Percentiles rank a stretch among this genome's conserved stretches.
Evolutionary conservation across 2,888 invertebrate species (phyloP).

Genomic region (Chrysopilus asiliformis): DNA sequence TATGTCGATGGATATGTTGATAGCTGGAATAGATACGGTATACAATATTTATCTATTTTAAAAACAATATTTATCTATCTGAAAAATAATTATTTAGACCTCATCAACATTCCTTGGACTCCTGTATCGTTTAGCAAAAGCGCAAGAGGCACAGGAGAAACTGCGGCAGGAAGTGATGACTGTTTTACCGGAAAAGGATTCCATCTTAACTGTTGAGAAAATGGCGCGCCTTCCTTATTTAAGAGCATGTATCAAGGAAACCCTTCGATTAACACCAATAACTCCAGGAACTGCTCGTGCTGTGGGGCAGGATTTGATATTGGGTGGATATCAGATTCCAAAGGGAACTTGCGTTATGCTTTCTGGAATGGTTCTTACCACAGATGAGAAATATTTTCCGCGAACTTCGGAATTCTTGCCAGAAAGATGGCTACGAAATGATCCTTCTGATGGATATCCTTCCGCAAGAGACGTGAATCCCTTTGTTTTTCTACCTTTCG

Average conservation of each 20-base stretch:
- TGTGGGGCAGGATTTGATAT: slow-evolving; percentile 42
- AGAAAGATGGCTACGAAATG: slow-evolving; percentile 46
- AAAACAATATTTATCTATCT: background rate
- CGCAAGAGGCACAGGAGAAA: slow-evolving; percentile 45
- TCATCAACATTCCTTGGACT: slow-evolving; percentile 40
- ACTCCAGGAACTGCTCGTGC: slow-evolving; percentile 43
- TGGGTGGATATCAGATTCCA: slow-evolving; percentile 50
- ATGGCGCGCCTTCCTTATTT: slow-evolving; percentile 42
- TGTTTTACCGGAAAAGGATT: slow-evolving; percentile 26
- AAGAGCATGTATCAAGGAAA: slow-evolving; percentile 58
- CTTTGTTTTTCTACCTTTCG: slow-evolving; percentile 45
- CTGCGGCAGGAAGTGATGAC: slow-evolving; percentile 38
- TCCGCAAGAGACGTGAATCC: slow-evolving; percentile 17
- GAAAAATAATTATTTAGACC: slow-evolving; percentile 32
- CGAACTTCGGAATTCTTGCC: slow-evolving; percentile 50
- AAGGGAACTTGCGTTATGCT: slow-evolving; percentile 55
- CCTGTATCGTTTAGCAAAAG: slow-evolving; percentile 44
- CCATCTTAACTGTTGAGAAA: slow-evolving; percentile 28
- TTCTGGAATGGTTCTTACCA: slow-evolving; percentile 51
- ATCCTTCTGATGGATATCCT: slow-evolving; percentile 42
- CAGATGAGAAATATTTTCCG: slow-evolving; percentile 48
- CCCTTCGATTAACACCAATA: slow-evolving; percentile 48
- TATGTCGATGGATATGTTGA: slow-evolving; percentile 56
- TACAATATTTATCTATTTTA: slow-evolving; percentile 19
- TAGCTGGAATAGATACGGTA: slow-evolving; percentile 61